phyloP scores from a whole-genome alignment of 2,888 invertebrate species.

The Torymus tubicola region DNA sequence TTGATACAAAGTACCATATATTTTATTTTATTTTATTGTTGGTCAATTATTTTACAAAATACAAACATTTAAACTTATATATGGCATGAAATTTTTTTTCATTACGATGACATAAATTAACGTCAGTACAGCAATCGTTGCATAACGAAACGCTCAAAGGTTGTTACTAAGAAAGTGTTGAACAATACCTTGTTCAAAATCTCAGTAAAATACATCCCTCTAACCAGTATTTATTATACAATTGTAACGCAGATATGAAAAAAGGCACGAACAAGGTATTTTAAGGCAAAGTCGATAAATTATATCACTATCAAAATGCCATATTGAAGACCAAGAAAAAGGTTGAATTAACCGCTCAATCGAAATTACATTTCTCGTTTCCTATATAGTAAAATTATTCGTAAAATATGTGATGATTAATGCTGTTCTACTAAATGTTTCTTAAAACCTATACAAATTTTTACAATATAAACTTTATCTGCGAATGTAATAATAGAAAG shows the following conservation, averaged over 20 bases:
- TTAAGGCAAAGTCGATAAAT: conserved; percentile 78
- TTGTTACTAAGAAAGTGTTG: too few species aligned
- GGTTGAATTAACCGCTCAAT: conserved; percentile 79
- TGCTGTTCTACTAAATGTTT: conserved; percentile 77
- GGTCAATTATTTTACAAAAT: too few species aligned
- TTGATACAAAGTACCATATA: too few species aligned
- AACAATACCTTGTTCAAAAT: too few species aligned
- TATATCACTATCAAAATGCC: conserved; percentile 79
- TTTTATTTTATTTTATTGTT: too few species aligned
- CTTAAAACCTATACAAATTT: conserved; percentile 77
- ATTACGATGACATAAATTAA: not conserved
- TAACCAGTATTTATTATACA: conserved; percentile 75
- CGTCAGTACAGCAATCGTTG: conserved; percentile 64
- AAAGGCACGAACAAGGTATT: conserved; percentile 77
- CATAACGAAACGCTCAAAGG: conserved; percentile 62
- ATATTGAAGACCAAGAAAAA: conserved; percentile 79
- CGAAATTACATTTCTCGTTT: conserved; percentile 78
- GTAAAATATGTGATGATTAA: conserved; percentile 75
- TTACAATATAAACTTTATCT: conserved; percentile 75
- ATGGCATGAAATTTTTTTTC: not conserved
- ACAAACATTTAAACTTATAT: not conserved
- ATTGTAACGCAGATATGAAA: conserved; percentile 67
- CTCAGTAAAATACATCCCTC: conserved; percentile 67
- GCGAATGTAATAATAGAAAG: conserved; percentile 68
- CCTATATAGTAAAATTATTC: not conserved